Evolutionary conservation across 2,888 invertebrate species (phyloP), one percentile per base, ranked within the genome.

Genomic region (Tyria jacobaeae): DNA sequence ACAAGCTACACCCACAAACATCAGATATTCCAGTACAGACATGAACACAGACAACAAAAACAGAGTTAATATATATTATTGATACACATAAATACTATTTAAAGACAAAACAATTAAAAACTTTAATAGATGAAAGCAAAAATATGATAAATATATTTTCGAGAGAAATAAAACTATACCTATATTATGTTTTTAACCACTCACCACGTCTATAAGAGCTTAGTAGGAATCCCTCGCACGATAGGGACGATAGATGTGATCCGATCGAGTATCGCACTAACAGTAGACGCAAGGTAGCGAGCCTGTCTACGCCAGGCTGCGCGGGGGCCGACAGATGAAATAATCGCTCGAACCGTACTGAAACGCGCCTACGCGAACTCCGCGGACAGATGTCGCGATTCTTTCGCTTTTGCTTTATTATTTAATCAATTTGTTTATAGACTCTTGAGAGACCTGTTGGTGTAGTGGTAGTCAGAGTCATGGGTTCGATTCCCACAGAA

Each of bases 241-340:
- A 17, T 24, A 31, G 48, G 57, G 56, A 51, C 15, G 21, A 10
- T 12, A 48, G 47, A 17, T 34, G 53, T 57, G 62, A 41, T 54
- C 34, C 39, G 52, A 9, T 35, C 35, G 41, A 57, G 57, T 35
- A 1, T n/a, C 47, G 50, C 68, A 75, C 78, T 56, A 69, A 59
- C 66, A 52, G 62, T 48, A 35, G 55, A 47, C 64, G 52, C 71
- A 57, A 58, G 66, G 68, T 64, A 56, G 59, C 61, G 65, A 73
- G 68, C 70, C 70, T 57, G 56, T 24, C 61, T 34, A n/a, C 41
- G 55, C 34, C 58, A 60, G 55, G 62, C 51, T 61, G 27, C 62
- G 79, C 75, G 80, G 79, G 75, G 79, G 80, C 72, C 68, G 75
- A 57, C 57, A 64, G 70, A 76, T 79, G 81, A 75, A 77, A 80